Percentiles rank a stretch among this genome's conserved stretches.
Evolutionary conservation across 2,113 vertebrate genomes (phyloP).

Genomic region (Gymnobelideus leadbeateri): DNA sequence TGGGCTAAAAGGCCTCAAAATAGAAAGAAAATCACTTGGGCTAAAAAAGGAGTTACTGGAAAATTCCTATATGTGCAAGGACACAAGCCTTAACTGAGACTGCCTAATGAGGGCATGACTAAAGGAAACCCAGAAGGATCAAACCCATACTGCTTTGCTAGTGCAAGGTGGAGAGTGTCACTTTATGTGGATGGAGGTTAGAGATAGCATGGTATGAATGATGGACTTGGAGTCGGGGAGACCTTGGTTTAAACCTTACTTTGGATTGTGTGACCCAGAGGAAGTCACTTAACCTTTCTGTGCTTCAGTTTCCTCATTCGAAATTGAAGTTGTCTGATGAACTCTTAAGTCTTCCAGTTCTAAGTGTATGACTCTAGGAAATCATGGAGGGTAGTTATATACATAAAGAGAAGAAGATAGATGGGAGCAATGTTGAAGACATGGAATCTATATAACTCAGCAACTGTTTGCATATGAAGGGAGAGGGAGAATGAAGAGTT

Average conservation of each 20-base stretch:
- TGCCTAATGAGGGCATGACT: conserved; percentile 52
- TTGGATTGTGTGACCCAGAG: neutral
- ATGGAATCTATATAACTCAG: neutral
- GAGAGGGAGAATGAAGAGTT: neutral
- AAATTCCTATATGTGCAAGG: conserved; percentile 52
- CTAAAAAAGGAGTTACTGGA: conserved; percentile 44
- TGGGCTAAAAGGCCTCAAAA: conserved; percentile 60
- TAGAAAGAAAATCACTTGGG: conserved; percentile 41
- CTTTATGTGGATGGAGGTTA: conserved; percentile 42
- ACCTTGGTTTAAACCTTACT: neutral
- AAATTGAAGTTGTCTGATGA: neutral
- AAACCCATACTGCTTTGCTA: conserved; percentile 26
- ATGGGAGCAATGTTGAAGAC: neutral
- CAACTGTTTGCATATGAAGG: neutral
- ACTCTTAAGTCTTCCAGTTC: neutral
- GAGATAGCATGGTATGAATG: neutral
- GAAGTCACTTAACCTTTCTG: neutral
- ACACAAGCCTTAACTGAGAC: conserved; percentile 62
- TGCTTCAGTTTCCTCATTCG: neutral
- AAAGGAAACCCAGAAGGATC: conserved; percentile 53
- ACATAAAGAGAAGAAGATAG: neutral
- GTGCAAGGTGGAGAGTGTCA: neutral
- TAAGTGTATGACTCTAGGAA: neutral
- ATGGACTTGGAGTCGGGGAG: neutral
- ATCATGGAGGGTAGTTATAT: neutral